A percentile compares a stretch with the other conserved stretches of the same genome.
phyloP scores from a whole-genome alignment of 2,113 vertebrate species.

The Ameiurus melas region DNA sequence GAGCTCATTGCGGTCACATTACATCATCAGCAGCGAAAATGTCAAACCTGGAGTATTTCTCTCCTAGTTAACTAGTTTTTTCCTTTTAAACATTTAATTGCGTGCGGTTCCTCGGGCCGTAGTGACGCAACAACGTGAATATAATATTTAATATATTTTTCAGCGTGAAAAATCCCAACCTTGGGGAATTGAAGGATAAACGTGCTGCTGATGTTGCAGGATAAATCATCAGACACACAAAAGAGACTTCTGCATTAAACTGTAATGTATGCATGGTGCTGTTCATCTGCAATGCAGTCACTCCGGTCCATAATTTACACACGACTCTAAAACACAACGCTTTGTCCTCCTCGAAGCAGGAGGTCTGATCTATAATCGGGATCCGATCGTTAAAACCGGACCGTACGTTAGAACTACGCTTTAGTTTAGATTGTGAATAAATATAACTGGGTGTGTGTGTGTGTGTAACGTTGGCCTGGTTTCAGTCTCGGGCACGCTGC shows the following conservation, averaged over 20 bases:
- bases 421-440: constrained; percentile 48
- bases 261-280: background rate
- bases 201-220: background rate
- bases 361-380: constrained; percentile 39
- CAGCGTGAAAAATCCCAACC: background rate
- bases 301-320: background rate
- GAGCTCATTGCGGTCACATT: constrained; percentile 54
- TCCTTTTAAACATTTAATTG: constrained; percentile 7
- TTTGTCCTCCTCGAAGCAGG: background rate
- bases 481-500: constrained; percentile 61
- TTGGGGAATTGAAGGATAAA: background rate
- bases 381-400: constrained; percentile 37
- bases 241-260: background rate
- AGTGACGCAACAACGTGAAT: background rate
- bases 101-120: constrained; percentile 19
- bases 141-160: background rate
- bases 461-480: constrained; percentile 50
- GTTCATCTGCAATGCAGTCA: constrained; percentile 7
- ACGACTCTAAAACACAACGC: background rate
- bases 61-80: constrained; percentile 33
- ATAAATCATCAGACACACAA: background rate
- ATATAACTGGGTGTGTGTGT: constrained; percentile 40
- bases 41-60: constrained; percentile 20
- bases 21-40: constrained; percentile 47
- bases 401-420: constrained; percentile 42